These are phyloP conservation scores for Mustela nigripes DNA, from an alignment of 2,113 vertebrate species.

Conservation along the genomic window DNA sequence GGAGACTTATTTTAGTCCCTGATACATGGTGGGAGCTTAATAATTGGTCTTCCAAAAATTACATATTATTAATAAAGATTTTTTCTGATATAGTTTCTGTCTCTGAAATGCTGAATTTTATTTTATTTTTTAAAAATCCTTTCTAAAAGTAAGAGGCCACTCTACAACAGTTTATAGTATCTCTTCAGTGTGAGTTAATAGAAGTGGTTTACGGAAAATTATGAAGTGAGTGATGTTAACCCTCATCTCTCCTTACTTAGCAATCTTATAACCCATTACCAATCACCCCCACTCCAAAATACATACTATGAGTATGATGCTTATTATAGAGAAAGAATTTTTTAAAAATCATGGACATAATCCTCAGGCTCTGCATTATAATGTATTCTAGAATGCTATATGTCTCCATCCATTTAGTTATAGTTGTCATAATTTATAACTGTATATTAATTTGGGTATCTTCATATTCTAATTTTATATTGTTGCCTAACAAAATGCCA, in stretches of 20 bases:
- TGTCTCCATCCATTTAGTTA: background rate
- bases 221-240: background rate
- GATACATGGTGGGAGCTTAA: background rate
- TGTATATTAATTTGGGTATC: background rate
- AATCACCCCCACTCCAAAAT: background rate
- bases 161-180: background rate
- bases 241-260: background rate
- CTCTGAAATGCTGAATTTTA: background rate
- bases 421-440: background rate
- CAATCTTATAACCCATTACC: background rate
- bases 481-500: background rate
- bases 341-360: background rate
- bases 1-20: background rate
- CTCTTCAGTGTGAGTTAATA: background rate
- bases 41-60: background rate
- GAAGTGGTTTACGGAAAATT: conserved; percentile 15
- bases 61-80: background rate
- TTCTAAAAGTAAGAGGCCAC: background rate
- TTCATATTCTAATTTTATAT: background rate
- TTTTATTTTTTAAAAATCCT: background rate
- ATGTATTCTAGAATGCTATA: background rate
- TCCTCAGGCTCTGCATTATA: background rate
- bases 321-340: background rate
- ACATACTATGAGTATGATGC: background rate
- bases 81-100: background rate